Percentiles rank a stretch among this genome's conserved stretches.
Evolutionary conservation across 35 echinoderm and acorn worm genomes (phyloP).

Genomic region (Apostichopus californicus): DNA sequence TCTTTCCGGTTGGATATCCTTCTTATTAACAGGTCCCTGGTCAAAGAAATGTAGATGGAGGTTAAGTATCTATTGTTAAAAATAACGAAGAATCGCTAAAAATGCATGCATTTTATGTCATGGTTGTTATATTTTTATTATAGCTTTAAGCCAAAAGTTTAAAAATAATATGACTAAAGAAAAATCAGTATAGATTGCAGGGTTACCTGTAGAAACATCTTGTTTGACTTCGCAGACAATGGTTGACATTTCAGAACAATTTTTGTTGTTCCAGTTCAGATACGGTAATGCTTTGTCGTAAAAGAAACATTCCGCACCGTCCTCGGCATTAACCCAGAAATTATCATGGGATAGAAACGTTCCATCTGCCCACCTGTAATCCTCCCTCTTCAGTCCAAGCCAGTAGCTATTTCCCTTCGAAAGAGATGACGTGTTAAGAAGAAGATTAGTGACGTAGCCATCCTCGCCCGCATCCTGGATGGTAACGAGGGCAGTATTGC

Average conservation of each 20-base stretch:
- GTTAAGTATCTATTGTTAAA: too few relatives aligned
- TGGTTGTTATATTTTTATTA: too few relatives aligned
- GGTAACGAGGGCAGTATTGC: not conserved
- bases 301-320: not conserved
- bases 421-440: not conserved
- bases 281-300: not conserved
- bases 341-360: not conserved
- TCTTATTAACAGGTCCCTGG: too few relatives aligned
- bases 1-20: too few relatives aligned
- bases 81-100: too few relatives aligned
- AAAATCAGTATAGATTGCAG: too few relatives aligned
- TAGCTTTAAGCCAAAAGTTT: too few relatives aligned
- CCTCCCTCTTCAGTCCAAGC: not conserved
- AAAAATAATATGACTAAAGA: too few relatives aligned
- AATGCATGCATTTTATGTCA: too few relatives aligned
- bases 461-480: not conserved
- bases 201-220: too few relatives aligned
- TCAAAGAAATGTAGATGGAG: too few relatives aligned
- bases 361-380: not conserved
- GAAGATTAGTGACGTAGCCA: not conserved
- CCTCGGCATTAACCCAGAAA: not conserved
- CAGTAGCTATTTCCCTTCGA: not conserved
- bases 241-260: not conserved
- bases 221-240: not conserved
- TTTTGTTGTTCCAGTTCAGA: not conserved